Percentiles rank a stretch among this genome's conserved stretches.
Conservation (phyloP, 2,888 invertebrate species). For the Lomographa bimaculata region DNA sequence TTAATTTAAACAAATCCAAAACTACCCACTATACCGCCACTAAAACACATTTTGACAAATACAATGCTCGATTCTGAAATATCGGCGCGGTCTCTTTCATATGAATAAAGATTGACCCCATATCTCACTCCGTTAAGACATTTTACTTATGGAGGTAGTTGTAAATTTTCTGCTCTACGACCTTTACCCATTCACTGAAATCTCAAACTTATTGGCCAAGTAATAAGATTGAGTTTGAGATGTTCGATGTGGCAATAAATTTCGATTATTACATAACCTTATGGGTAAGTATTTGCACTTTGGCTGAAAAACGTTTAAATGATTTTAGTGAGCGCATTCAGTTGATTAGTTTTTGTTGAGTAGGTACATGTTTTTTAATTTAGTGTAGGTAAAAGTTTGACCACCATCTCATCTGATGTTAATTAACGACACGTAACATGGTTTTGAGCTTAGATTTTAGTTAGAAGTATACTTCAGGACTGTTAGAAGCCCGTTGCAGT, state of each 20-base stretch:
- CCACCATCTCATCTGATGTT: too few species aligned
- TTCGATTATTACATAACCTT: conserved; percentile 33
- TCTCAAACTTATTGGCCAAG: conserved; percentile 7
- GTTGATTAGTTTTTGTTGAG: conserved; percentile 6
- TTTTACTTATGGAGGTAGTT: conserved; percentile 68
- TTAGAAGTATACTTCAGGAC: too few species aligned
- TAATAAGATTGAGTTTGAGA: conserved; percentile 17
- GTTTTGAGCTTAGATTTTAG: too few species aligned
- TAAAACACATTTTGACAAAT: conserved; percentile 60
- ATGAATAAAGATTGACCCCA: conserved; percentile 69
- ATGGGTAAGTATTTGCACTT: conserved; percentile 32
- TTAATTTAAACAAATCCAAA: conserved; percentile 20
- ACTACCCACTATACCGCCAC: conserved; percentile 5
- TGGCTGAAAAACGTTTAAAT: conserved; percentile 31
- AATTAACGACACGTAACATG: too few species aligned
- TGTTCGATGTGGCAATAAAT: conserved; percentile 27
- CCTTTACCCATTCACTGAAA: conserved; percentile 10
- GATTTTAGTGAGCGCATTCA: conserved; percentile 20
- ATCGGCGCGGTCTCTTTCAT: conserved; percentile 43
- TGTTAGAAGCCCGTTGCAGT: too few species aligned
- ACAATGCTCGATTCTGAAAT: conserved; percentile 49
- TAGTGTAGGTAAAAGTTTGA: too few species aligned
- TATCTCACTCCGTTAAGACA: conserved; percentile 64
- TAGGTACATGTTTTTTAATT: too few species aligned
- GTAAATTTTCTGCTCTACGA: conserved; percentile 60